These are phyloP conservation scores for Intellagama lesueurii DNA, from an alignment of 2,797 vertebrate species.

Conservation along the genomic window DNA sequence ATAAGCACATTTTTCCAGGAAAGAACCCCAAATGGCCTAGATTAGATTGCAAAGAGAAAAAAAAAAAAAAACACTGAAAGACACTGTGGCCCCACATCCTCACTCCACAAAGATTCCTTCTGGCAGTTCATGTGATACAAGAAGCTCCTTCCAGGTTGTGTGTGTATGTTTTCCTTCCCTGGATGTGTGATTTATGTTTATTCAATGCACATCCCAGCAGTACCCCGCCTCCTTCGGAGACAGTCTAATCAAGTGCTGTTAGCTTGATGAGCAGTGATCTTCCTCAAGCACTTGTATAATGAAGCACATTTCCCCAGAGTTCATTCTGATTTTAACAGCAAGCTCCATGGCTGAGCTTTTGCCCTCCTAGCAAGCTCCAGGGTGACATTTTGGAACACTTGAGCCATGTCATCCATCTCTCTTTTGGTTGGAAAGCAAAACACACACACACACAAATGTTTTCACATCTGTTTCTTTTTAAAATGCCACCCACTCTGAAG, in stretches of 20 bases:
- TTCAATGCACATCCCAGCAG: not conserved
- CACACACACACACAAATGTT: not conserved
- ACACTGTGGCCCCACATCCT: not conserved
- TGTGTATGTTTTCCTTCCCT: not conserved
- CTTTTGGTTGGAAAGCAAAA: not conserved
- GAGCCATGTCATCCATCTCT: not conserved
- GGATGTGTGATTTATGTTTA: constrained; percentile 19
- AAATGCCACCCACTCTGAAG: not conserved
- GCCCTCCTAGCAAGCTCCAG: constrained; percentile 50
- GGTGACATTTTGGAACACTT: constrained; percentile 21
- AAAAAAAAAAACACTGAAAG: not conserved
- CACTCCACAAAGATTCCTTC: not conserved
- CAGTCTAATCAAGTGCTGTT: constrained; percentile 60
- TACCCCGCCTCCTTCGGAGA: constrained; percentile 37
- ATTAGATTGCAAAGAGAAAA: not conserved
- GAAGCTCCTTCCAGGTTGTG: not conserved
- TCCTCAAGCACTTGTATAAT: constrained; percentile 63
- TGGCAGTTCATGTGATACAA: constrained; percentile 10
- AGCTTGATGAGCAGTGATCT: constrained; percentile 65
- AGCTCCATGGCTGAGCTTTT: constrained; percentile 40
- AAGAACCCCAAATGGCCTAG: not conserved
- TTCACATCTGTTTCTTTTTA: too few relatives aligned
- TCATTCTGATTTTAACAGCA: constrained; percentile 29
- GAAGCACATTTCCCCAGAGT: constrained; percentile 63
- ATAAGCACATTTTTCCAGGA: not conserved